Percentiles rank a stretch among this genome's conserved stretches.
Conservation (phyloP, 1,140 invertebrate species). For the Pseudomyrmex cubaensis region DNA sequence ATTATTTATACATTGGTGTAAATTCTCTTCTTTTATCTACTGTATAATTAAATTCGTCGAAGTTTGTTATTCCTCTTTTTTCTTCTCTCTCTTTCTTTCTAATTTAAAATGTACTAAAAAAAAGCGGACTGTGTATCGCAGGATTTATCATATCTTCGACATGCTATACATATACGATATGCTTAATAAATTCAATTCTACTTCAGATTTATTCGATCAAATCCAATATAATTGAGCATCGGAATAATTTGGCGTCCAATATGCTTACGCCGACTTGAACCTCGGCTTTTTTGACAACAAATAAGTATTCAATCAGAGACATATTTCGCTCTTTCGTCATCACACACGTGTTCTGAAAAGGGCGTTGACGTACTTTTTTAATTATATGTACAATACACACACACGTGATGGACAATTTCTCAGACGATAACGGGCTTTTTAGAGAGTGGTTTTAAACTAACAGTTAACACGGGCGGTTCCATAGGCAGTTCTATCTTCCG, state of each 20-base stretch:
- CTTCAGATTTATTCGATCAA: conserved; percentile 13
- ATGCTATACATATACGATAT: background rate
- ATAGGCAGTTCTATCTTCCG: conserved; percentile 59
- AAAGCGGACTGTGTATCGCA: background rate
- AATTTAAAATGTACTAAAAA: background rate
- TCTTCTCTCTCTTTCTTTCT: no score
- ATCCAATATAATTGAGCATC: background rate
- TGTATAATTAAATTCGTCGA: background rate
- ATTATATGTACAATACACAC: conserved; percentile 57
- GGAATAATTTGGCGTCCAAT: conserved; percentile 14
- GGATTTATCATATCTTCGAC: background rate
- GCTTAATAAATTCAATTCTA: conserved; percentile 18
- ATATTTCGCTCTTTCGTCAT: background rate
- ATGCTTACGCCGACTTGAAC: background rate
- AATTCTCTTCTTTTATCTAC: conserved; percentile 1
- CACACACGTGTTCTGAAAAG: background rate
- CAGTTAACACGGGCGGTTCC: conserved; percentile 61
- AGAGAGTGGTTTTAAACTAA: conserved; percentile 75
- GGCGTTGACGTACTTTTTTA: conserved; percentile 24
- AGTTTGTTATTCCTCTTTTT: background rate
- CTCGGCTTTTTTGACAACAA: background rate
- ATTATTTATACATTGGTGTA: conserved; percentile 17
- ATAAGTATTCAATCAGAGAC: conserved; percentile 16
- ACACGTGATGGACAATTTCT: conserved; percentile 11
- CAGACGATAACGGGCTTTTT: conserved; percentile 76